Conservation (phyloP, 2,888 invertebrate genomes). For the Schizaphis graminum region DNA sequence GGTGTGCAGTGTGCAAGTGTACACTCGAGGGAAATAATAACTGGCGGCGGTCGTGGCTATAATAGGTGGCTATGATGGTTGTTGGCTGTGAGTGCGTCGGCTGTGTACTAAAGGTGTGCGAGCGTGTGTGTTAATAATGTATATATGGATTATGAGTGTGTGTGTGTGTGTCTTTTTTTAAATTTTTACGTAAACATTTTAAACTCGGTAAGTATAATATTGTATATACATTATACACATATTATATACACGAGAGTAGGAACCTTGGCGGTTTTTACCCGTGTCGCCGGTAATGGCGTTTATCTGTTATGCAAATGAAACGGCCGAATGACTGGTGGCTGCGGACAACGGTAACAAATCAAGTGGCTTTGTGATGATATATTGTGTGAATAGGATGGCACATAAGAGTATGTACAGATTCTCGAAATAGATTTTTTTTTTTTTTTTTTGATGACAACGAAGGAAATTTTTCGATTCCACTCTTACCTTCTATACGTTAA, state of each 20-base stretch:
- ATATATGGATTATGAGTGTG: background rate
- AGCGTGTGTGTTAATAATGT: background rate
- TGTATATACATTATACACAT: constrained; percentile 1
- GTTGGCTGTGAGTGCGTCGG: constrained; percentile 1
- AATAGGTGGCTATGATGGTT: background rate
- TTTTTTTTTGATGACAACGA: background rate
- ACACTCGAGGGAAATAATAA: constrained; percentile 50
- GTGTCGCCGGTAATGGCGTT: constrained; percentile 62
- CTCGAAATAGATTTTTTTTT: constrained; percentile 16
- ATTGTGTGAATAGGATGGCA: constrained; percentile 43
- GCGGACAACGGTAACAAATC: constrained; percentile 54
- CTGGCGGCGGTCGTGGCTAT: constrained; percentile 13
- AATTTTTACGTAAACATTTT: constrained; percentile 54
- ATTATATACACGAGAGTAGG: background rate
- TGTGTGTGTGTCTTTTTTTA: background rate
- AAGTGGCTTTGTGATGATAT: constrained; percentile 59
- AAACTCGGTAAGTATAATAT: constrained; percentile 43
- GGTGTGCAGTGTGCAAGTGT: background rate
- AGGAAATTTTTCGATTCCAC: constrained; percentile 13
- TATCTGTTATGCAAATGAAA: constrained; percentile 65
- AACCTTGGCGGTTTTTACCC: constrained; percentile 57
- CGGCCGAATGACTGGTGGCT: constrained; percentile 31
- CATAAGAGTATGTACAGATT: background rate
- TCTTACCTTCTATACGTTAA: background rate
- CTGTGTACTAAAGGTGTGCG: constrained; percentile 39